Percentiles rank a stretch among this genome's conserved stretches.
These are phyloP conservation scores for Coelopa frigida DNA, from an alignment of 1,140 invertebrate species.

Conservation along the genomic window DNA sequence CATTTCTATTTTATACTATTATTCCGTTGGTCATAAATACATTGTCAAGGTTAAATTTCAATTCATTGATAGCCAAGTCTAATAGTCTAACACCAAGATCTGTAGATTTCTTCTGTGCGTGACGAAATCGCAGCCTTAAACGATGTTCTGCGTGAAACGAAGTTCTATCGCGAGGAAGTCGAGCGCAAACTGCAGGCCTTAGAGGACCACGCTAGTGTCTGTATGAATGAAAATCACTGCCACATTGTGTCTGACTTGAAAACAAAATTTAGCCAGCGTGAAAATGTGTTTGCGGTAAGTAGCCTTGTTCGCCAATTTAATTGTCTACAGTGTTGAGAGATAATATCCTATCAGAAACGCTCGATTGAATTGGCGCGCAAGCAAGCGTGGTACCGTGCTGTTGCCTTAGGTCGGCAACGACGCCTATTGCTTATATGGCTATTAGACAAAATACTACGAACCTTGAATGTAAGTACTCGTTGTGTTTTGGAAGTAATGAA, in stretches of 20 bases:
- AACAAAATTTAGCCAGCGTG: slow-evolving; percentile 34
- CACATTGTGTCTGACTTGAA: slow-evolving; percentile 34
- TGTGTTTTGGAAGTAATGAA: not conserved
- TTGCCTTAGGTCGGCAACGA: slow-evolving; percentile 30
- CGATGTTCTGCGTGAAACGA: slow-evolving; percentile 38
- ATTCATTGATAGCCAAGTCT: not conserved
- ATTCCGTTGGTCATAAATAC: slow-evolving; percentile 42
- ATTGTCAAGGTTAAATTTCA: slow-evolving; percentile 29
- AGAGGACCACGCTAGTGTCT: slow-evolving; percentile 36
- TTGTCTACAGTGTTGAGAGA: not conserved
- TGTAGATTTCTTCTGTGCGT: slow-evolving; percentile 29
- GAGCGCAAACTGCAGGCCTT: slow-evolving; percentile 29
- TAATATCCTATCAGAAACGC: slow-evolving; percentile 25
- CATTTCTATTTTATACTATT: slow-evolving; percentile 37
- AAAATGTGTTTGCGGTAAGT: slow-evolving; percentile 42
- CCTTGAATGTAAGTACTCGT: slow-evolving; percentile 30
- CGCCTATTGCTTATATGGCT: slow-evolving; percentile 49
- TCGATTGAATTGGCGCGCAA: slow-evolving; percentile 40
- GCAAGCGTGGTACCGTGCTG: slow-evolving; percentile 39
- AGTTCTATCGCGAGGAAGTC: slow-evolving; percentile 39
- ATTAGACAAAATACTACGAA: slow-evolving; percentile 51
- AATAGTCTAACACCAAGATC: not conserved
- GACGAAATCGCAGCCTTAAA: slow-evolving; percentile 42
- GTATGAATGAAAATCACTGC: slow-evolving; percentile 36
- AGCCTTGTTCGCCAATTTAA: not conserved